Base-by-base conservation (phyloP, 2,113 vertebrate genomes). In the Poicephalus meyeri region DNA sequence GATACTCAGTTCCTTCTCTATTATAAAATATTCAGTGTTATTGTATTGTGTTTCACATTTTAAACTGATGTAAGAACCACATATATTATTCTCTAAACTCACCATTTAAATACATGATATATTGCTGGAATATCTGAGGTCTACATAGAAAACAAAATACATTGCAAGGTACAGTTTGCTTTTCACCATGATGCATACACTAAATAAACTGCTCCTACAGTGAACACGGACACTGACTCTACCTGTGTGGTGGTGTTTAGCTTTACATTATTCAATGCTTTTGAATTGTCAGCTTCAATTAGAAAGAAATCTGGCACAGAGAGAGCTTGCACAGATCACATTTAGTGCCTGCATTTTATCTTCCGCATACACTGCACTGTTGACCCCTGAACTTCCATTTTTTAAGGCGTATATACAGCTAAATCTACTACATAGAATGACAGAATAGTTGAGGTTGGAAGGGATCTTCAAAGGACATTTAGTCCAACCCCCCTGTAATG, bases 11-110 rank as follows among this genome's bases (percentile, higher is more conserved):
- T 89, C 56, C 90, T 96, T 83, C 74, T 23, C 26, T 80, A 29
- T 70, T 80, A 81, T 94, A 90, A 97, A 97, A 94, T 76, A 96
- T 84, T 90, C 86, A 92, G 35, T 24, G 53, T 46, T 92, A 79
- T 24, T 94, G 74, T 69, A 87, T 39, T 10, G 3, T 79, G 72
- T 95, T 96, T 61, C 70, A 37, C n/a, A 23, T 37, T 37, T 91
- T 86, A 78, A 95, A 70, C 56, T 50, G n/a, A 60, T 31, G 3
- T 26, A 78, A 84, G 56, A 74, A 69, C 16, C 39, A 56, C 68
- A 52, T 29, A 24, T 10, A 49, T 58, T 73, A 89, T 82, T 76
- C 37, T 70, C 28, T 31, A 69, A 90, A 88, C 63, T 83, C 50
- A 37, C 23, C 25, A 35, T 49, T 80, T 91, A 88, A 60, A 28